A percentile compares a stretch with the other conserved stretches of the same genome.
Evolutionary conservation across 2,888 invertebrate species (phyloP).

Genomic region (Synergus gifuensis): DNA sequence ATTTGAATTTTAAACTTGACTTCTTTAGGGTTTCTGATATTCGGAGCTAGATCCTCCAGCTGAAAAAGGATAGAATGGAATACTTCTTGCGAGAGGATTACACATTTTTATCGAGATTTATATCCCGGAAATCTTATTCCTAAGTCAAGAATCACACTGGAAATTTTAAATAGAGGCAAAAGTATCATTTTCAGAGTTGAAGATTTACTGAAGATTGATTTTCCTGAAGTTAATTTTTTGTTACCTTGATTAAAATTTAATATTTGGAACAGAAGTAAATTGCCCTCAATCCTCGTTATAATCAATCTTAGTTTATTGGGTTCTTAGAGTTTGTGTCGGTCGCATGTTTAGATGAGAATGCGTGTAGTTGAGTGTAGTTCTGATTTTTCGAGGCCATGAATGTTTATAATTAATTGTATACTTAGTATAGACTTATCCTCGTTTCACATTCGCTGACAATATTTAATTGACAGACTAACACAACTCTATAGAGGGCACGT

Average conservation of each 20-base stretch:
- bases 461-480: conserved; percentile 17
- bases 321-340: too few species aligned
- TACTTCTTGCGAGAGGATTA: background rate
- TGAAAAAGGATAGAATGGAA: background rate
- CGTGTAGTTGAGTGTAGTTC: background rate
- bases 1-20: conserved; percentile 25
- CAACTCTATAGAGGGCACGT: background rate
- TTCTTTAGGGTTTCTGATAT: conserved; percentile 1
- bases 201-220: background rate
- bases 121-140: background rate
- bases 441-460: conserved; percentile 1
- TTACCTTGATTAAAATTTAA: too few species aligned
- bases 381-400: background rate
- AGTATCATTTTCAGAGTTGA: background rate
- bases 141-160: too few species aligned
- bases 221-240: too few species aligned
- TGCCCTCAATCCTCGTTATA: too few species aligned
- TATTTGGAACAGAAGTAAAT: too few species aligned
- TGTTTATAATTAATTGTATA: background rate
- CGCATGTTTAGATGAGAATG: too few species aligned
- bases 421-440: conserved; percentile 6
- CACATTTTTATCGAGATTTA: conserved; percentile 14
- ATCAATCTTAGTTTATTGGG: too few species aligned
- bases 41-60: background rate
- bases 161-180: too few species aligned